Base-by-base conservation (phyloP, 2,113 vertebrate species). In the Eurystomus gularis region DNA sequence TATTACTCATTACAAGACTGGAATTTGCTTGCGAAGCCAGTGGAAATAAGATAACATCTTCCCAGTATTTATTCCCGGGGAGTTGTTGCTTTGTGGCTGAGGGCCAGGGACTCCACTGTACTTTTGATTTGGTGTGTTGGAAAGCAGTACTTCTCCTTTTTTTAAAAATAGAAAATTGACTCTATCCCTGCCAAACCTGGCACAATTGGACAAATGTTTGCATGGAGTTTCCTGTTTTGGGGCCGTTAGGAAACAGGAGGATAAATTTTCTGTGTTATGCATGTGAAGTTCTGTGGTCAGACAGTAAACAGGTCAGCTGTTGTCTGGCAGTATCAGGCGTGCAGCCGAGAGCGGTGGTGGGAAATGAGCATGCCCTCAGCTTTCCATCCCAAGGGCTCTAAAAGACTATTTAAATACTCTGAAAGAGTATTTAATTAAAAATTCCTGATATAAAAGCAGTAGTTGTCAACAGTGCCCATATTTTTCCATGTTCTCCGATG, bases 401-500 rank as follows among this genome's bases (percentile, higher is more conserved):
- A 54, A 61, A 69, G 49, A 17, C 25, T 48, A 13, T n/a, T n/a
- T n/a, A n/a, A n/a, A n/a, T n/a, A n/a, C n/a, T n/a, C n/a, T n/a
- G n/a, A n/a, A n/a, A n/a, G 13, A 46, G 12, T 46, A 4, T 33
- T 64, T 71, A 10, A 71, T 80, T 54, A 24, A 58, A 72, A 55
- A 14, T 9, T 5, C 44, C 35, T 80, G 55, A 29, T 35, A 29
- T 9, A 33, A 58, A 78, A 46, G 35, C 26, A 35, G 4, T 66
- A 33, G 5, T 26, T 60, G 7, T 25, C 37, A 55, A 21, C 28
- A 14, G 61, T 17, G 44, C 23, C 31, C 0, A 0, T 20, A 4
- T 25, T 75, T 31, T 6, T 39, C 13, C 5, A 8, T 0, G 0
- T 48, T 54, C 35, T 51, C 10, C 33, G 39, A 13, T 2, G 4